Evolutionary conservation across 2,797 vertebrate genomes (phyloP), one percentile per base, ranked within the genome.

Genomic region (Leptodactylus fallax): DNA sequence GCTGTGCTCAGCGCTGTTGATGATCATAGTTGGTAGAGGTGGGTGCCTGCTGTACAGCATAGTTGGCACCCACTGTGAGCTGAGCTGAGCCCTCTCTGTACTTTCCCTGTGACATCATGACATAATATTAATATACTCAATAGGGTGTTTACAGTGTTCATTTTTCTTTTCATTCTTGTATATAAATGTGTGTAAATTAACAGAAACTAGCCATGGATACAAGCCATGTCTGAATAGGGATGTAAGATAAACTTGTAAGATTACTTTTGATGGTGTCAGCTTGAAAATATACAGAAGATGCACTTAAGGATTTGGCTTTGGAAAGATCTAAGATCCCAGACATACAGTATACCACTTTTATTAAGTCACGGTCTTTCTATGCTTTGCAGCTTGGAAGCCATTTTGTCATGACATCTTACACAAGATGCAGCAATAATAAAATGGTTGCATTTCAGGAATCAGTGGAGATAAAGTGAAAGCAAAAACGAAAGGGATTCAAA

Each of bases 361-460:
- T 67, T 21, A 0, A 23, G 3, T 1, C 19, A 21, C 17, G 0
- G 58, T 61, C 21, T 51, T 49, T 23, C 36, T 51, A 12, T 23
- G 0, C 49, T n/a, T 23, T 25, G 25, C 45, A 55, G n/a, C n/a
- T 6, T 71, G 63, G 51, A 6, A 27, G 67, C 53, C 51, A 72
- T 83, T 13, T 72, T 83, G 53, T 72, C 36, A 21, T 47, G 56
- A 71, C 21, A 47, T 21, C 53, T 23, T 36, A 14, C 17, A 72
- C 81, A 27, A 83, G n/a, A 71, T 56, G 45, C 17, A 56, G 3
- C 81, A 69, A 58, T 72, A 83, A 83, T 83, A 23, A 74, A 72
- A 72, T 72, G 23, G 71, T 83, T 56, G 14, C 1, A n/a, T 83
- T 72, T 58, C 10, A n/a, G 27, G 53, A 72, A n/a, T 58, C 67